Conservation (phyloP, 64 coral and sea anemone genomes). For the Pachyseris speciosa region DNA sequence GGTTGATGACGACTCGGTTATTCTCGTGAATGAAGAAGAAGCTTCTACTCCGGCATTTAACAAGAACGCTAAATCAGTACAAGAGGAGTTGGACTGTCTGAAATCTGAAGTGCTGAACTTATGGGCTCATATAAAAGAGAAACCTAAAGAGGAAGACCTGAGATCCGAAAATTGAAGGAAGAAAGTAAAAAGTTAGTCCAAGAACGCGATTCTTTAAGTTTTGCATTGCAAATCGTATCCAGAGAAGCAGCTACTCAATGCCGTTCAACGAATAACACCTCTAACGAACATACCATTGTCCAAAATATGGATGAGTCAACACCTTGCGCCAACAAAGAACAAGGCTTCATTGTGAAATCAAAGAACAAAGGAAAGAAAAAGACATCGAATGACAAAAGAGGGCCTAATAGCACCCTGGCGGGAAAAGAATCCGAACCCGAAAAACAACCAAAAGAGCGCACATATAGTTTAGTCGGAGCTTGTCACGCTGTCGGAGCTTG, state of each 20-base stretch:
- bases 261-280: constrained; percentile 28
- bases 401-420: no score
- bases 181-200: constrained; percentile 62
- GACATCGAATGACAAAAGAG: no score
- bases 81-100: neutral
- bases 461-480: no score
- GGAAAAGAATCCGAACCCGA: no score
- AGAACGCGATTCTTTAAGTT: constrained; percentile 47
- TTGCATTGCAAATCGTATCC: constrained; percentile 49
- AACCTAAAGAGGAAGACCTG: no score
- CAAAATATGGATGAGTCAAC: neutral
- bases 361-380: no score
- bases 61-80: no score
- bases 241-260: constrained; percentile 43
- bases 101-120: neutral
- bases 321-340: no score
- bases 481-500: neutral
- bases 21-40: neutral
- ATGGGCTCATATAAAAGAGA: neutral
- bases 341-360: no score
- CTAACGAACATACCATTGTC: neutral
- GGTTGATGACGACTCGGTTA: neutral
- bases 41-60: no score
- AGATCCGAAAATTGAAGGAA: no score
- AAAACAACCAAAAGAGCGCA: no score